Conservation (phyloP, 1,140 invertebrate species). For the Drosophila santomea region DNA sequence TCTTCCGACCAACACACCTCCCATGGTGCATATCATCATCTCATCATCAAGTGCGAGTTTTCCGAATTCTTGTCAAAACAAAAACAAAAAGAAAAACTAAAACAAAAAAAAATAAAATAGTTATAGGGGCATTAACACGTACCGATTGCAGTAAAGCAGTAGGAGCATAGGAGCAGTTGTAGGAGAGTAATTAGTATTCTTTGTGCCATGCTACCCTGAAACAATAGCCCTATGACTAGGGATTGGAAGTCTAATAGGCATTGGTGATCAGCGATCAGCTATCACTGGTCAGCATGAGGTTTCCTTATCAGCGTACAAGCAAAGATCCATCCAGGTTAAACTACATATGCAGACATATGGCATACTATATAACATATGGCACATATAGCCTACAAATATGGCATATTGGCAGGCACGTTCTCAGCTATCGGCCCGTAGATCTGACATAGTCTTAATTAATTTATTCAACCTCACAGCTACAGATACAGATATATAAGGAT, state of each 20-base stretch:
- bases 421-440: conserved; percentile 27
- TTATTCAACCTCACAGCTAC: conserved; percentile 44
- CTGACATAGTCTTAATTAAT: conserved; percentile 61
- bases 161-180: conserved; percentile 20
- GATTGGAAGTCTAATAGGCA: conserved; percentile 2
- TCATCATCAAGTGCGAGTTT: conserved; percentile 31
- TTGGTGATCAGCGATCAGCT: background rate
- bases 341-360: conserved; percentile 2
- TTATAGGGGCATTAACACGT: conserved; percentile 8
- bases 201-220: conserved; percentile 53
- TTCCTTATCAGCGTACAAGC: conserved; percentile 43
- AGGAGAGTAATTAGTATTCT: conserved; percentile 52
- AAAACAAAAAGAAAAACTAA: background rate
- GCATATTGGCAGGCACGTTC: conserved; percentile 1
- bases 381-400: too few species aligned
- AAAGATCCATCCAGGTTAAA: conserved; percentile 53
- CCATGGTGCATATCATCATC: conserved; percentile 31
- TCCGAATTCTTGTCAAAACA: conserved; percentile 22
- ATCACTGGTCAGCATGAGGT: conserved; percentile 5
- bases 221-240: background rate
- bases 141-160: conserved; percentile 9
- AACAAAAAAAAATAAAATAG: background rate
- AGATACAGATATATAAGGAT: conserved; percentile 6
- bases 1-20: conserved; percentile 18
- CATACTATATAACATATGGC: background rate